Conservation (phyloP, 2,113 vertebrate species). For the Microcebus tavaratra region DNA sequence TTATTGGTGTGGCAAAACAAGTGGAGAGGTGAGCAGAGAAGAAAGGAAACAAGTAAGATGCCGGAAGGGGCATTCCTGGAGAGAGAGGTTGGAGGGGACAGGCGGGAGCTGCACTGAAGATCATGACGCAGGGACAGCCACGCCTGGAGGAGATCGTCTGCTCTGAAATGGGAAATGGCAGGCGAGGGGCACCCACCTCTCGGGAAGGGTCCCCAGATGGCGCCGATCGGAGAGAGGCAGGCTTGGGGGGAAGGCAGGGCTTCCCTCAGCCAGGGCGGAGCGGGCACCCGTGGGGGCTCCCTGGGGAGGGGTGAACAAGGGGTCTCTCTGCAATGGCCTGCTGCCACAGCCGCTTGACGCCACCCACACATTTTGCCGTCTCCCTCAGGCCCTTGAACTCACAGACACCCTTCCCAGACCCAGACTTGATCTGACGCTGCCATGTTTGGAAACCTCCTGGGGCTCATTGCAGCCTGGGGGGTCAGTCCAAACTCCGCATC, state of each 20-base stretch:
- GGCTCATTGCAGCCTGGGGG: neutral
- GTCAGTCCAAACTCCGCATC: neutral
- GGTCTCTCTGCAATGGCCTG: neutral
- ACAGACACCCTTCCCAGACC: neutral
- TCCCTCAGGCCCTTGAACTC: too few relatives aligned
- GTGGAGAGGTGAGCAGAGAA: neutral
- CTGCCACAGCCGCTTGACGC: too few relatives aligned
- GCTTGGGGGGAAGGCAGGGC: neutral
- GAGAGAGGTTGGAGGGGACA: too few relatives aligned
- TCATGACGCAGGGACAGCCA: neutral
- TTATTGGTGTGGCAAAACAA: neutral
- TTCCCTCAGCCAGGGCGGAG: too few relatives aligned
- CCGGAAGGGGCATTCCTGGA: neutral
- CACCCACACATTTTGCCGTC: rapidly evolving
- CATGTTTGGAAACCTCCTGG: neutral
- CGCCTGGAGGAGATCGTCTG: neutral
- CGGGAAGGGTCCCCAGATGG: rapidly evolving
- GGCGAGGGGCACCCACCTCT: neutral
- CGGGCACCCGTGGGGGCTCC: neutral
- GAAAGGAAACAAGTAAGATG: neutral
- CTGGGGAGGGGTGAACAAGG: neutral
- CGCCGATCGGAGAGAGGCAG: neutral
- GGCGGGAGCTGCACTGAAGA: neutral
- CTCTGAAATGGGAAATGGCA: neutral
- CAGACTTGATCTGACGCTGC: neutral